A percentile compares a stretch with the other conserved stretches of the same genome.
Conservation (phyloP, 2,113 vertebrate genomes). For the Cnemophilus loriae region DNA sequence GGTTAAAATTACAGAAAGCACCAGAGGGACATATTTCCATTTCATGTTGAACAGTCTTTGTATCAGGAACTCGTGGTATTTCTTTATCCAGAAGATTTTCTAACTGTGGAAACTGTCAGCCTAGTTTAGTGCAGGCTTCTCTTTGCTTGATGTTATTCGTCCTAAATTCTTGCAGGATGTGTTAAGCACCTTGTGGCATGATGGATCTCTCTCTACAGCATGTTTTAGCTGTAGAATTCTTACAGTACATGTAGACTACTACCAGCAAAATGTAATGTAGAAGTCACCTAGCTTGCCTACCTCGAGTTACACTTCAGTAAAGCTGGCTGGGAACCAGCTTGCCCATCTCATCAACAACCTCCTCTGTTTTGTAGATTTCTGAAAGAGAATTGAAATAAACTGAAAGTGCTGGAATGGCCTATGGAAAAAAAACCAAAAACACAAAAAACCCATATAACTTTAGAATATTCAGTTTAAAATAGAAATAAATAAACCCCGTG, state of each 20-base stretch:
- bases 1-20: background rate
- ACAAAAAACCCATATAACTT: background rate
- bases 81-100: background rate
- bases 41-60: background rate
- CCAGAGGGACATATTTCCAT: background rate
- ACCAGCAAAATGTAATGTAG: background rate
- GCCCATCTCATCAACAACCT: background rate
- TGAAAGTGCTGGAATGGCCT: background rate
- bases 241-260: background rate
- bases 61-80: background rate
- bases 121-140: background rate
- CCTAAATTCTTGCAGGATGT: background rate
- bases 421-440: no score
- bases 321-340: background rate
- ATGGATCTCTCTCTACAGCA: background rate
- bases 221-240: background rate
- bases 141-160: background rate
- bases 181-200: background rate
- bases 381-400: background rate
- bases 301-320: background rate
- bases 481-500: rapidly evolving
- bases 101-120: background rate
- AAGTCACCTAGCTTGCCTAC: background rate
- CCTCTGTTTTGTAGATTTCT: background rate
- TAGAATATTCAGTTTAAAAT: background rate